Evolutionary conservation across 2,888 invertebrate species (phyloP).

Genomic region (Dolichomitus sp.): DNA sequence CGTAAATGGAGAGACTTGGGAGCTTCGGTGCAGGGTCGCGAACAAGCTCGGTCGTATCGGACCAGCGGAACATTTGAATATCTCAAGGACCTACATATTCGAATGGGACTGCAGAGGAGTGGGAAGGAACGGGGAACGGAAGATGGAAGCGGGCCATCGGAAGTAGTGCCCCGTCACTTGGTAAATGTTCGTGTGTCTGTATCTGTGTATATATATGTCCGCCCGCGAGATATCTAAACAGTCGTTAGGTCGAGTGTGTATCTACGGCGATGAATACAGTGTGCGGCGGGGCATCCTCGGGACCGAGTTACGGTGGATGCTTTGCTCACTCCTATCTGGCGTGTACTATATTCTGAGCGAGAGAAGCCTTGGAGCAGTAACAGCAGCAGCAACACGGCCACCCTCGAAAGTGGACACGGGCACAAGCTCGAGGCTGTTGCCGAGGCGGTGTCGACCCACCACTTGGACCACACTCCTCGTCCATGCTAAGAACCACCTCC

Average conservation of each 20-base stretch:
- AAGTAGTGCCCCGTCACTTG: conserved; percentile 47
- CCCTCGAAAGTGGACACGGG: conserved; percentile 46
- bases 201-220: conserved; percentile 16
- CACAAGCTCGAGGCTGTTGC: conserved; percentile 25
- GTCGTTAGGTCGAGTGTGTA: conserved; percentile 68
- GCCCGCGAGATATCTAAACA: conserved; percentile 67
- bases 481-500: conserved; percentile 33
- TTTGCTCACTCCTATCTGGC: conserved; percentile 54
- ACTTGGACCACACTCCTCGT: conserved; percentile 45
- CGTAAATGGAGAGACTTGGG: conserved; percentile 15
- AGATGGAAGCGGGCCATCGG: conserved; percentile 62
- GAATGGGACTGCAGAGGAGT: conserved; percentile 43
- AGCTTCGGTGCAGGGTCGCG: background rate
- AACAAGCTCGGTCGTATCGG: conserved; percentile 43
- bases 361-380: conserved; percentile 15
- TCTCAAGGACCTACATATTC: conserved; percentile 61
- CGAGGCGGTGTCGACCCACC: conserved; percentile 30
- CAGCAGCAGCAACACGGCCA: conserved; percentile 43
- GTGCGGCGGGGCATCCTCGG: conserved; percentile 58
- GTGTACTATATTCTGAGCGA: conserved; percentile 7
- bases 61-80: conserved; percentile 51
- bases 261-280: conserved; percentile 63
- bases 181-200: conserved; percentile 28
- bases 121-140: conserved; percentile 53
- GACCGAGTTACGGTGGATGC: conserved; percentile 67